Conservation (phyloP, 2,888 invertebrate genomes). For the Malthinus flaveolus region DNA sequence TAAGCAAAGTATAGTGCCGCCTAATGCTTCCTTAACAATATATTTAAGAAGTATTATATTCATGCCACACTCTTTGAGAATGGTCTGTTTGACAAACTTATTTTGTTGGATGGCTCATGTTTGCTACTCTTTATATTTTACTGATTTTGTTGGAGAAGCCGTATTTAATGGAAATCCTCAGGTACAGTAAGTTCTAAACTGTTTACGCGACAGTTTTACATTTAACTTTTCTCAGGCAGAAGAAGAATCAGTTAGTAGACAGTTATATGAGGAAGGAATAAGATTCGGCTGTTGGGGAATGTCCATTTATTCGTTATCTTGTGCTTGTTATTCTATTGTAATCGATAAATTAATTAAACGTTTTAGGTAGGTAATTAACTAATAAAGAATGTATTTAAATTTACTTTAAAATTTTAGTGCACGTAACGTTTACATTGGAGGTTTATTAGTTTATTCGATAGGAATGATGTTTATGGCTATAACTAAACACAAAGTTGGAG, state of each 20-base stretch:
- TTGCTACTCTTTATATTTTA: conserved; percentile 94
- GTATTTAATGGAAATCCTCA: conserved; percentile 88
- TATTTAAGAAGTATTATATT: conserved; percentile 88
- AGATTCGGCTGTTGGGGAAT: conserved; percentile 96
- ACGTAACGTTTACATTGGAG: conserved; percentile 83
- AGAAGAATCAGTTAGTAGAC: conserved; percentile 65
- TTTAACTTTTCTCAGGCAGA: conserved; percentile 65
- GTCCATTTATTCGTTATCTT: conserved; percentile 94
- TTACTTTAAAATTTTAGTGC: conserved; percentile 64
- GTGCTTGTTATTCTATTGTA: conserved; percentile 86
- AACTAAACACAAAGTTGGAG: conserved; percentile 74
- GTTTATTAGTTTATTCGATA: conserved; percentile 82
- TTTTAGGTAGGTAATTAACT: conserved; percentile 59
- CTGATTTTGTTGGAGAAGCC: conserved; percentile 92
- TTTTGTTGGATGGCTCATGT: conserved; percentile 99
- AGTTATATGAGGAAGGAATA: conserved; percentile 86
- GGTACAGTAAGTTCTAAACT: conserved; percentile 54
- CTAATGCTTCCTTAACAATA: conserved; percentile 65
- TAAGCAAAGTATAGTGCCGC: conserved; percentile 39
- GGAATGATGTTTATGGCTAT: conserved; percentile 89
- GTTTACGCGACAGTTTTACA: not conserved
- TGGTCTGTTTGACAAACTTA: conserved; percentile 89
- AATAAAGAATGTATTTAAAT: not conserved
- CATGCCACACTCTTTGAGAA: conserved; percentile 85
- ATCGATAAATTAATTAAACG: conserved; percentile 85